phyloP scores from a whole-genome alignment of 2,888 invertebrate species.

The Drosophila siamana region DNA sequence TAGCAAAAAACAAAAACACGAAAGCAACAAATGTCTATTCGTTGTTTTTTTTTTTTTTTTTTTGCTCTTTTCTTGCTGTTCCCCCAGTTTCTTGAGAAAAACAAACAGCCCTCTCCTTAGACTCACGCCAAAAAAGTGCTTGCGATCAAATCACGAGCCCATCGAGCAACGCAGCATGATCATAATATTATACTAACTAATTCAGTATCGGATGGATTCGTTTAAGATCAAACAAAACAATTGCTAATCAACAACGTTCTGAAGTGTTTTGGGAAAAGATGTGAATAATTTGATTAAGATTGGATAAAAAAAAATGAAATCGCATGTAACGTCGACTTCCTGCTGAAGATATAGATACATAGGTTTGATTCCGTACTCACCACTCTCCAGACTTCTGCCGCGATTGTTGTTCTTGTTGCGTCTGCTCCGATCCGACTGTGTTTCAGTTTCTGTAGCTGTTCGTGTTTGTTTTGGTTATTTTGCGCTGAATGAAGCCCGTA shows the following conservation, averaged over 20 bases:
- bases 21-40: neutral
- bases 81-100: neutral
- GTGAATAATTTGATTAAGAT: neutral
- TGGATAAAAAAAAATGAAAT: neutral
- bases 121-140: neutral
- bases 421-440: neutral
- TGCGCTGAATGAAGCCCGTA: constrained; percentile 61
- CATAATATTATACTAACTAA: neutral
- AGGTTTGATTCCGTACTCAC: neutral
- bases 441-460: constrained; percentile 1
- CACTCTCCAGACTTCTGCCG: neutral
- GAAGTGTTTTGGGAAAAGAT: too few relatives aligned
- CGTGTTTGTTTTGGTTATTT: constrained; percentile 27
- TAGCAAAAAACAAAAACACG: too few relatives aligned
- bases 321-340: too few relatives aligned
- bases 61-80: neutral
- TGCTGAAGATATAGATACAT: neutral
- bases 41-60: neutral
- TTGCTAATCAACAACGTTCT: neutral
- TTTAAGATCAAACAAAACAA: neutral
- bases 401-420: constrained; percentile 3
- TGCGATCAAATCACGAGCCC: neutral
- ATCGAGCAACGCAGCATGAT: neutral
- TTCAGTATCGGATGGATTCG: neutral
- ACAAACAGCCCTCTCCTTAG: neutral